Percentiles rank a stretch among this genome's conserved stretches.
Evolutionary conservation across 2,113 vertebrate species (phyloP).

Genomic region (Prunella himalayana): DNA sequence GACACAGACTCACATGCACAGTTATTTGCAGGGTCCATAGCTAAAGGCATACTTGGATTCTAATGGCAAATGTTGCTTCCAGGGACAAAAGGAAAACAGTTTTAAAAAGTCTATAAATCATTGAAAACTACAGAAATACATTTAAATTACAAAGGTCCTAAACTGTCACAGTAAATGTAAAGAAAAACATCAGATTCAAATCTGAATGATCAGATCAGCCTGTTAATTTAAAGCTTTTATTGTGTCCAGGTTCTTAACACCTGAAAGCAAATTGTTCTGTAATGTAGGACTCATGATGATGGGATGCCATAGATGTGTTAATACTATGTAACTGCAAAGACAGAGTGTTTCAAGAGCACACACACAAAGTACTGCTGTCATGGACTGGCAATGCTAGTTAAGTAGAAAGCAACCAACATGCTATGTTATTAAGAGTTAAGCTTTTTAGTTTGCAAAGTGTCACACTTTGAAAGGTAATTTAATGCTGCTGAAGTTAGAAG

Average conservation of each 20-base stretch:
- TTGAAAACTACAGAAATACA: background rate
- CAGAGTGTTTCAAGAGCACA: background rate
- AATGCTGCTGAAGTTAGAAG: background rate
- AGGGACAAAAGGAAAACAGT: background rate
- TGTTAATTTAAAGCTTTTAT: background rate
- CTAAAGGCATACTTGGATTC: background rate
- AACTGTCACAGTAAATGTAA: background rate
- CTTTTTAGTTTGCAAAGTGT: background rate
- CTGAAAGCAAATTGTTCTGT: background rate
- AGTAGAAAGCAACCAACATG: background rate
- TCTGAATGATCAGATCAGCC: background rate
- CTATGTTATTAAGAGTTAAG: background rate
- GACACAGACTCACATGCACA: background rate
- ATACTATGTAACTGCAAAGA: background rate
- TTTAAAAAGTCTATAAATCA: background rate
- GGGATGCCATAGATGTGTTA: background rate
- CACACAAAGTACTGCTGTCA: background rate
- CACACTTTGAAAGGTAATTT: background rate
- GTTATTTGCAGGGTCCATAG: background rate
- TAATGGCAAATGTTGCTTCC: background rate
- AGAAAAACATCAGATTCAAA: background rate
- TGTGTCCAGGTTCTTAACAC: background rate
- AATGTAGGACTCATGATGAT: background rate
- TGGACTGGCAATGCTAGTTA: background rate
- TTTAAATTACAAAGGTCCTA: background rate